Percentiles rank a stretch among this genome's conserved stretches.
phyloP scores from a whole-genome alignment of 2,888 invertebrate species.

The Melinaea marsaeus region DNA sequence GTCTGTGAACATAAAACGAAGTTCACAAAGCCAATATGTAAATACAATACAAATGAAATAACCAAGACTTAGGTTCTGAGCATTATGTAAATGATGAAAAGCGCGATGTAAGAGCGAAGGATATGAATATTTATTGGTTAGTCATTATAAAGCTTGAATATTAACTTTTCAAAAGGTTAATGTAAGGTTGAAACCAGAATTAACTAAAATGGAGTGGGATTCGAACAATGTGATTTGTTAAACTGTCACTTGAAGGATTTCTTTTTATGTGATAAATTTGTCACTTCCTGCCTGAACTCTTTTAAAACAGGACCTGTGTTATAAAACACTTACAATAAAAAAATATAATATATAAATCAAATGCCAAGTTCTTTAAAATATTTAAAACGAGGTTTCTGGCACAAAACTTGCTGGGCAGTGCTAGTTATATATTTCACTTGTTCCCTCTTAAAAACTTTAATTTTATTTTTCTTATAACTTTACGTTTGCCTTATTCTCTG shows the following conservation, averaged over 20 bases:
- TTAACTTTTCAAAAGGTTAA: neutral
- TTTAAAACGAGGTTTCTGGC: no score
- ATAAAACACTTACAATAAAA: no score
- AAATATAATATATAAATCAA: no score
- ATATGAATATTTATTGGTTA: neutral
- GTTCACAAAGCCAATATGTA: no score
- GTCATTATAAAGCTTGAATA: constrained; percentile 1
- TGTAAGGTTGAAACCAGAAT: neutral
- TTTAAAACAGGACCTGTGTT: no score
- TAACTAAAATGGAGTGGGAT: neutral
- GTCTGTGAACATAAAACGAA: no score
- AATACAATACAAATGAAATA: neutral
- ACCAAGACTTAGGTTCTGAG: neutral
- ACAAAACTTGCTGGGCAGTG: neutral
- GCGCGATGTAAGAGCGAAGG: neutral
- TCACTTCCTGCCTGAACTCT: neutral
- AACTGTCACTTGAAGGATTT: neutral
- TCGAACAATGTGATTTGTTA: neutral
- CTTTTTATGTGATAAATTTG: neutral
- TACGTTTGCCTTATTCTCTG: constrained; percentile 1
- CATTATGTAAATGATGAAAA: neutral
- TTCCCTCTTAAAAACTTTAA: neutral
- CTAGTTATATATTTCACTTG: constrained; percentile 18
- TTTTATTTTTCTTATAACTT: neutral
- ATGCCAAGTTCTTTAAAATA: no score